Base-by-base conservation (phyloP, 2,888 invertebrate species). In the Eutolmus rufibarbis region DNA sequence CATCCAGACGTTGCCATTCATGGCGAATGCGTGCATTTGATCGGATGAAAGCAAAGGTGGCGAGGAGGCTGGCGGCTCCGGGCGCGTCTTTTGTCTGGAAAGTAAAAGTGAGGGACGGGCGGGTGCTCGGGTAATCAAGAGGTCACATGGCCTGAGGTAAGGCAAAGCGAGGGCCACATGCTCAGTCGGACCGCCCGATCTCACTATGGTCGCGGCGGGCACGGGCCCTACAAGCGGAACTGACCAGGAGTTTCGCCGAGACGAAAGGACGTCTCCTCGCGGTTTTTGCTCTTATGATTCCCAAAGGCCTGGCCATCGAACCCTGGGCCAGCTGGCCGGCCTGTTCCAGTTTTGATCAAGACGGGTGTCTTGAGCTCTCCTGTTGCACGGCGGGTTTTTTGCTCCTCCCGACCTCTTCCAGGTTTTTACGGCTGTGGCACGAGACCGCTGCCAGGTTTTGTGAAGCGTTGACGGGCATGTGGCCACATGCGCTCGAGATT, bases 401-500 rank as follows among this genome's bases (percentile, higher is more conserved):
- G 12, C n/a, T 40, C 14, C 14, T 85, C 16, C 57, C 34, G 40
- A 4, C 4, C 19, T 84, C 51, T 74, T 74, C 28, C 16, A 2
- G 43, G 85, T 37, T 74, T 74, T 46, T 85, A n/a, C 23, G 84
- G 37, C 19, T 8, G 9, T 46, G 85, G 74, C 74, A 85, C 85
- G 46, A 85, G 74, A 74, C 74, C 85, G 66, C 40, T 82, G 57
- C 23, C 74, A 19, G 57, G 28, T 74, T 85, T 74, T 66, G 66
- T 66, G 66, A 66, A 66, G 43, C 43, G 85, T 74, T 74, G 74
- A 74, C 37, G 74, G 74, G 85, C 85, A 74, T 85, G 85, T 85
- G 85, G 85, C 74, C 85, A 85, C 74, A 85, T 74, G n/a, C n/a
- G 37, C 66, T 82, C 28, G 46, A 74, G 74, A 74, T 85, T 74